Base-by-base conservation (phyloP, 1,140 invertebrate genomes). In the Rhagoletis zephyria region DNA sequence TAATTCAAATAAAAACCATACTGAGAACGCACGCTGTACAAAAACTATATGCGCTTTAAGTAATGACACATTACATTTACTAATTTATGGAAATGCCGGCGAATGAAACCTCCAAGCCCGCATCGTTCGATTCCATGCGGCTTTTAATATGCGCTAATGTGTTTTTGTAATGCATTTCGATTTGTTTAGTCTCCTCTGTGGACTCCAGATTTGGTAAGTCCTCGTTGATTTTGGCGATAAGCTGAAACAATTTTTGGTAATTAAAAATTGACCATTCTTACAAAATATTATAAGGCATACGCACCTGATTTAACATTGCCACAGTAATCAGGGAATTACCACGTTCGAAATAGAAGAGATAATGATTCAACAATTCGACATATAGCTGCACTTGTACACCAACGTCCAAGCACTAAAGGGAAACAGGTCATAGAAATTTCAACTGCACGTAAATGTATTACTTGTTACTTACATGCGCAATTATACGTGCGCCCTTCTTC, bases 341-440 rank as follows among this genome's bases (percentile, higher is more conserved):
- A 90, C 98, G 96, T 92, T 99, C 98, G 90, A 97, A 97, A 92
- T 99, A 99, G 93, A 98, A 98, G 61, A 98, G 95, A 93, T 99
- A 99, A 90, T 98, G 95, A 93, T 99, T 98, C 9, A 99, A 94
- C 81, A 99, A 95, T 93, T 99, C 98, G 19, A 98, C 97, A 92
- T 98, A 97, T 3, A 99, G 94, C 92, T 99, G 98, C 7, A 98
- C 97, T 94, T 99, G 98, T 40, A 99, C 98, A 4, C 97, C 96
- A n/a, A 96, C 95, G 93, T 99, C 98, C 97, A 99, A 98, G 90
- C 98, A 99, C 89, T 99, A 98, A 90, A 97, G 98, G 3, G 97
- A 97, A 89, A 16, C 12, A 16, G 30, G 30, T 30, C 30, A 30
- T 30, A 63, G n/a, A 56, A 56, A 56, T 56, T 56, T 56, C 51